Evolutionary conservation across 1,140 invertebrate genomes (phyloP).

Genomic region (Mycetomoellerius zeteki): DNA sequence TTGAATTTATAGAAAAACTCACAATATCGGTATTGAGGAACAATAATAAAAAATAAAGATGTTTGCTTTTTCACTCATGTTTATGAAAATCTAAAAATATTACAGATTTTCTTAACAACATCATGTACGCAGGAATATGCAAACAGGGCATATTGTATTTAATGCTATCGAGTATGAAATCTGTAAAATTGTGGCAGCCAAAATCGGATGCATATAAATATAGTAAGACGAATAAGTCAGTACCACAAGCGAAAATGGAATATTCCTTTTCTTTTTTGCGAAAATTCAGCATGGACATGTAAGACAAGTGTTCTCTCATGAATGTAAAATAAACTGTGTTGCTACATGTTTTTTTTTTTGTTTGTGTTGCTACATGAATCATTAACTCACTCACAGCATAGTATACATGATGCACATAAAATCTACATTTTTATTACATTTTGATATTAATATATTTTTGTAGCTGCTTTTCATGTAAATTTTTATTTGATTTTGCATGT

Average conservation of each 20-base stretch:
- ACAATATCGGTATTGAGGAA: conserved; percentile 59
- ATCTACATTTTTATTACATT: conserved; percentile 32
- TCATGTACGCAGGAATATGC: conserved; percentile 75
- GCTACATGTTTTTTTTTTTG: conserved; percentile 43
- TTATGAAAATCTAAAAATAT: conserved; percentile 63
- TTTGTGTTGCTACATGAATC: conserved; percentile 14
- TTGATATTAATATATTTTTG: conserved; percentile 46
- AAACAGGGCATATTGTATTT: conserved; percentile 73
- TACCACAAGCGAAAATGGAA: conserved; percentile 71
- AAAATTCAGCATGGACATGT: conserved; percentile 47
- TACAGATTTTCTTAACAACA: conserved; percentile 70
- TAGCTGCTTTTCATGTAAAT: conserved; percentile 24
- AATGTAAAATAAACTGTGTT: conserved; percentile 51
- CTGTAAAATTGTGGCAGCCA: conserved; percentile 40
- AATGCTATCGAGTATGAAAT: conserved; percentile 56
- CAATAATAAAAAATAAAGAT: conserved; percentile 69
- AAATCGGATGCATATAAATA: conserved; percentile 55
- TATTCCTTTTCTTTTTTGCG: conserved; percentile 58
- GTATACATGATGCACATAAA: neutral
- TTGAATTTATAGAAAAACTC: conserved; percentile 72
- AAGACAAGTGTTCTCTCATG: conserved; percentile 73
- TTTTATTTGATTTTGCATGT: conserved; percentile 40
- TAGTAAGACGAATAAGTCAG: conserved; percentile 57
- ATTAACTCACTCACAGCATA: conserved; percentile 11
- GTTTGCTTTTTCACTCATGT: conserved; percentile 72